These are phyloP conservation scores for Lordiphosa collinella DNA, from an alignment of 1,140 invertebrate species.

Conservation along the genomic window DNA sequence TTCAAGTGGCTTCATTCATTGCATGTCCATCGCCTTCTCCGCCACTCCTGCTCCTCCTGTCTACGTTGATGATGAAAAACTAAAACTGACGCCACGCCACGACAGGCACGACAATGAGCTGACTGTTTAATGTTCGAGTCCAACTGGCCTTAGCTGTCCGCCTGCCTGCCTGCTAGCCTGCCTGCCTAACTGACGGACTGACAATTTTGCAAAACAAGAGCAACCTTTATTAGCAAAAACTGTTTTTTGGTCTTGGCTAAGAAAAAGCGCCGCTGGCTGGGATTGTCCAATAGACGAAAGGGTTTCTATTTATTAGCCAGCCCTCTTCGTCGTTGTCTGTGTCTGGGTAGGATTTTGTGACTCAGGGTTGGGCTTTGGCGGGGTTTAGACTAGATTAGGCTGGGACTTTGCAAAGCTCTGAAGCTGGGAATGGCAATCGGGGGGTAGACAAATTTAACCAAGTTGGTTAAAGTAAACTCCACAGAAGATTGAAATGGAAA, in stretches of 20 bases:
- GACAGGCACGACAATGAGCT: slow-evolving; percentile 69
- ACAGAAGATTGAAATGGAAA: too few relatives aligned
- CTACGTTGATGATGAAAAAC: slow-evolving; percentile 48
- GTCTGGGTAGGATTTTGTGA: not conserved
- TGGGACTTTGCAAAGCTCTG: slow-evolving; percentile 1
- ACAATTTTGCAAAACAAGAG: slow-evolving; percentile 58
- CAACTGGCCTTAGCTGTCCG: slow-evolving; percentile 1
- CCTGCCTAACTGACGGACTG: slow-evolving; percentile 15
- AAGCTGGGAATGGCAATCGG: slow-evolving; percentile 1
- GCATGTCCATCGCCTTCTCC: slow-evolving; percentile 9
- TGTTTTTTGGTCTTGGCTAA: slow-evolving; percentile 43
- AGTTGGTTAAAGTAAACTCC: too few relatives aligned
- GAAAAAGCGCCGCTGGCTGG: slow-evolving; percentile 45
- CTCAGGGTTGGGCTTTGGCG: not conserved
- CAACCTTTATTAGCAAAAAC: slow-evolving; percentile 67
- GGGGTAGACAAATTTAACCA: too few relatives aligned
- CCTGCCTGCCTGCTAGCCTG: slow-evolving; percentile 12
- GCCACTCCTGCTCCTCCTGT: not conserved
- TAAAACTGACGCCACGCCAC: slow-evolving; percentile 59
- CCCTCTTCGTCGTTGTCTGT: slow-evolving; percentile 7
- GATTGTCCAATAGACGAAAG: slow-evolving; percentile 56
- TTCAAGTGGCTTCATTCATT: slow-evolving; percentile 69
- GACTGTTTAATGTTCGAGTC: slow-evolving; percentile 63
- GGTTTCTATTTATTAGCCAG: slow-evolving; percentile 64
- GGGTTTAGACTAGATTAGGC: slow-evolving; percentile 45